Conservation (phyloP, 2,113 vertebrate genomes). For the Vidua chalybeata region DNA sequence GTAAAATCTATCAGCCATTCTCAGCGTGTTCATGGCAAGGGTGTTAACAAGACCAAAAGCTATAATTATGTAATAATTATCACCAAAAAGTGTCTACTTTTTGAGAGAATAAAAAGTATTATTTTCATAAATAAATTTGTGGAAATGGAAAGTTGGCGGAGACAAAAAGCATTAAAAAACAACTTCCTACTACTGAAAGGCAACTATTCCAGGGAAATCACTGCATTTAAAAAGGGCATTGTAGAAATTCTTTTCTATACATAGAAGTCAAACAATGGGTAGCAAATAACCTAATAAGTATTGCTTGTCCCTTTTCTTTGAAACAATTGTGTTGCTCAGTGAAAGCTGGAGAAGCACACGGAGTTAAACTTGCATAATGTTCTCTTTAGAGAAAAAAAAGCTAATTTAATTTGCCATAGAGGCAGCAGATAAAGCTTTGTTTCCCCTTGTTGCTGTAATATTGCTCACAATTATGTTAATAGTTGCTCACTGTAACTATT, state of each 20-base stretch:
- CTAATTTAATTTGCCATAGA: not conserved
- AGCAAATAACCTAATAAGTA: not conserved
- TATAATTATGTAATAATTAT: not conserved
- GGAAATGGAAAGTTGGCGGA: not conserved
- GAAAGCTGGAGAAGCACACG: not conserved
- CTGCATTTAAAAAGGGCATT: not conserved
- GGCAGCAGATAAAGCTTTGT: not conserved
- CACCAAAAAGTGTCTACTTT: not conserved
- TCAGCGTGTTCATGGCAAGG: not conserved
- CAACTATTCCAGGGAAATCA: not conserved
- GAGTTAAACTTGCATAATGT: not conserved
- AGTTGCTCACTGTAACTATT: not conserved
- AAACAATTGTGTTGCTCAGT: not conserved
- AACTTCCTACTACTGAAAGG: not conserved
- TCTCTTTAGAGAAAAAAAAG: not conserved
- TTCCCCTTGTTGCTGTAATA: not conserved
- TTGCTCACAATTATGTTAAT: not conserved
- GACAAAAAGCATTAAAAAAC: not conserved
- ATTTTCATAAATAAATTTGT: not conserved
- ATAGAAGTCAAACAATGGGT: not conserved
- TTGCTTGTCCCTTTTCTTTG: not conserved
- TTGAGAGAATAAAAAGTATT: not conserved
- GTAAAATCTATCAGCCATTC: not conserved
- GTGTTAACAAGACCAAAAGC: not conserved
- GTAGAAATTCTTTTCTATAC: not conserved